Percentiles rank a stretch among this genome's conserved stretches.
Conservation (phyloP, 2,888 invertebrate genomes). For the Pomacea canaliculata region DNA sequence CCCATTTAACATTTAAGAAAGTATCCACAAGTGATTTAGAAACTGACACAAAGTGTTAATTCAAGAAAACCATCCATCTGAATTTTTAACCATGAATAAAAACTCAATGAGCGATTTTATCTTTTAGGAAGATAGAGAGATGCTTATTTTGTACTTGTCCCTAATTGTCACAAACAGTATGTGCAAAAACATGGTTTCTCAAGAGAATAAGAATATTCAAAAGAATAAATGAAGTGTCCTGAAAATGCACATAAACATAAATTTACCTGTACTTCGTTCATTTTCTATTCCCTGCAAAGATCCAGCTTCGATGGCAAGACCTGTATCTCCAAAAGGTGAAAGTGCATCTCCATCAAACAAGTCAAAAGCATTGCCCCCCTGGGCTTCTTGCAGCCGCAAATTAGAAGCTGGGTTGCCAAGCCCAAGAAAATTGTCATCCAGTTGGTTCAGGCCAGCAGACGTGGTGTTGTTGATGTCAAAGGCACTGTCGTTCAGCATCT, state of each 20-base stretch:
- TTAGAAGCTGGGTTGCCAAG: conserved; percentile 53
- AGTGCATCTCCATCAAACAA: conserved; percentile 66
- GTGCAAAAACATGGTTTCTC: no score
- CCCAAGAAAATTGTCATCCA: conserved; percentile 63
- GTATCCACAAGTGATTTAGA: no score
- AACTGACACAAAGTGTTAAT: no score
- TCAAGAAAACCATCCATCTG: no score
- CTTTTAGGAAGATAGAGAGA: no score
- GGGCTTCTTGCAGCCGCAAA: conserved; percentile 52
- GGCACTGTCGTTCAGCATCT: conserved; percentile 65
- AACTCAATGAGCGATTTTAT: no score
- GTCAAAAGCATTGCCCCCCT: conserved; percentile 56
- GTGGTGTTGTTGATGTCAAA: conserved; percentile 60
- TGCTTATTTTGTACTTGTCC: no score
- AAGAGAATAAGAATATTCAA: no score
- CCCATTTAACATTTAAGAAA: no score
- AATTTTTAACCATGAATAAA: no score
- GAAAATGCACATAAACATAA: background rate
- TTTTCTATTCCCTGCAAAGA: conserved; percentile 40
- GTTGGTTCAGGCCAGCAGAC: conserved; percentile 51
- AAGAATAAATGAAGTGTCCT: no score
- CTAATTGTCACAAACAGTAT: no score
- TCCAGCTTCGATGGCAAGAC: conserved; percentile 41
- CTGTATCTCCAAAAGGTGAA: conserved; percentile 55
- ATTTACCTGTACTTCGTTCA: conserved; percentile 31